Conservation (phyloP, 1,140 invertebrate species). For the Sycophaga agraensis region DNA sequence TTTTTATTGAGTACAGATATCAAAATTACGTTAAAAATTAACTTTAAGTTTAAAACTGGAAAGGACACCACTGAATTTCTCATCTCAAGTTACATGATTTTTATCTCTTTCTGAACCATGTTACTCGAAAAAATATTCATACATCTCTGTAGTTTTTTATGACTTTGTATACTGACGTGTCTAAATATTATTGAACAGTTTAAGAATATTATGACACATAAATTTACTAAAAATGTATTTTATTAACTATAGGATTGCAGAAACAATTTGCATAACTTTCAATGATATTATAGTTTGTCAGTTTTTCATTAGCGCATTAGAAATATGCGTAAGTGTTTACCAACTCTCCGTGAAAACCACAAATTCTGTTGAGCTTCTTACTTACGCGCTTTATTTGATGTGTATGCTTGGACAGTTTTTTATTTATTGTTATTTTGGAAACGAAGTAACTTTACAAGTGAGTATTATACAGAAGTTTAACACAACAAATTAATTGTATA, state of each 20-base stretch:
- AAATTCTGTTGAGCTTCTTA: background rate
- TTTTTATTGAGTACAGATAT: no score
- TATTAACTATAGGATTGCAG: conserved; percentile 10
- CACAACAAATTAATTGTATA: background rate
- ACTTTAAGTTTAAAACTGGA: no score
- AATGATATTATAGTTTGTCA: background rate
- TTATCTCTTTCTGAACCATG: no score
- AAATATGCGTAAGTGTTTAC: conserved; percentile 10
- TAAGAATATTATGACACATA: no score
- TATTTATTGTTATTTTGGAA: conserved; percentile 11
- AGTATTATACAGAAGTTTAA: background rate
- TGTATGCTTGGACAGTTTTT: conserved; percentile 10
- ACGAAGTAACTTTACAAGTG: conserved; percentile 3
- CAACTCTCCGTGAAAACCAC: background rate
- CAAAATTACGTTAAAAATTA: no score
- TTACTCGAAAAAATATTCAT: no score
- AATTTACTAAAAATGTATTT: no score
- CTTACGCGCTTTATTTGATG: background rate
- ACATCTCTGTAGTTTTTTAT: no score
- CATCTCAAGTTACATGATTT: no score
- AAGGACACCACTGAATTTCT: no score
- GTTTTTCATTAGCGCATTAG: background rate
- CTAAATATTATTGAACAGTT: no score
- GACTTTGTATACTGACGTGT: no score
- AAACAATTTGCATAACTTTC: background rate